Conservation (phyloP, 2,797 vertebrate species). For the Tympanoctomys barrerae region DNA sequence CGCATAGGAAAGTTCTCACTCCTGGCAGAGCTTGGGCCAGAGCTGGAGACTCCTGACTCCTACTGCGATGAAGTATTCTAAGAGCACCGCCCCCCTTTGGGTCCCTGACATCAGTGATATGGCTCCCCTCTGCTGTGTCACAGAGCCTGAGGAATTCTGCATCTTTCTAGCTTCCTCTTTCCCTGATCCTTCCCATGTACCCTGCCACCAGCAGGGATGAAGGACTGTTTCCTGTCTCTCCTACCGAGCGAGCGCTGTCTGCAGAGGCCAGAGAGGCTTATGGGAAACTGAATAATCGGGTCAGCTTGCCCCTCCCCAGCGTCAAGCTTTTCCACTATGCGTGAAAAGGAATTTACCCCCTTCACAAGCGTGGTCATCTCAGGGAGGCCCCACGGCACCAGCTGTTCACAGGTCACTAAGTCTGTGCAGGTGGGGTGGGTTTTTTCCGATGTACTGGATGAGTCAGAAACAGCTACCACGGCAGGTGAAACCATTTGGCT, state of each 20-base stretch:
- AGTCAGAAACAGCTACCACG: not conserved
- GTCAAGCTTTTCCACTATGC: not conserved
- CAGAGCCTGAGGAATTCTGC: not conserved
- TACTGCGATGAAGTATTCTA: rapidly evolving
- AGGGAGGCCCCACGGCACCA: not conserved
- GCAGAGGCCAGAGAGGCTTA: not conserved
- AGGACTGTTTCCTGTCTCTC: not conserved
- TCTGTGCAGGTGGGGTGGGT: not conserved
- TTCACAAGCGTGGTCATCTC: not conserved
- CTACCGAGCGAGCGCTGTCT: not conserved
- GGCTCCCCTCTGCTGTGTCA: not conserved
- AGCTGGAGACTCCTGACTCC: not conserved
- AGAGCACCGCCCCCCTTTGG: not conserved
- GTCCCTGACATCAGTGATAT: not conserved
- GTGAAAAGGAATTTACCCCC: constrained; percentile 36
- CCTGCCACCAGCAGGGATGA: not conserved
- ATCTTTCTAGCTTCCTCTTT: not conserved
- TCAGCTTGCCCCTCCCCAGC: not conserved
- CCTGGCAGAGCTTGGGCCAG: not conserved
- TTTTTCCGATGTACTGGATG: not conserved
- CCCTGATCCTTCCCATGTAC: not conserved
- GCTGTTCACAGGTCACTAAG: constrained; percentile 11
- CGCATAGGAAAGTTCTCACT: not conserved
- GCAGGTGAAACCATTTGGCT: not conserved
- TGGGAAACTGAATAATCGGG: rapidly evolving